Evolutionary conservation across 1,140 invertebrate species (phyloP), one percentile per base, ranked within the genome.

Genomic region (Chrysomallon squamiferum): DNA sequence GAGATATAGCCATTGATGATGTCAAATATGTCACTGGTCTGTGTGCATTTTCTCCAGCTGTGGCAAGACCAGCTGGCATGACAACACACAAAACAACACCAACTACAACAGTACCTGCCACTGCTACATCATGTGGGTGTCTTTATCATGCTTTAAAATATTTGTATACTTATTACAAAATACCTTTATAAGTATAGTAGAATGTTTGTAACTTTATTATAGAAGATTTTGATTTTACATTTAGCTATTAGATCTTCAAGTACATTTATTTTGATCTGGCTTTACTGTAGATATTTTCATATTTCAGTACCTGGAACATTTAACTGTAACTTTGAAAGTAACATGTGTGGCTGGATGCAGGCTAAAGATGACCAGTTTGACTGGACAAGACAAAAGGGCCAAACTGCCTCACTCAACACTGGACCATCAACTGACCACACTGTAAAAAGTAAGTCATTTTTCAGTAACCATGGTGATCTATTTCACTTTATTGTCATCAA

Each of bases 1-100:
- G 91, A 60, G 91, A 92, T 72, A 91, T 91, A 45, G 92, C 91
- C 0, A 87, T 93, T 13, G 92, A 93, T 75, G 91, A 93, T 75
- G 68, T 82, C 41, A 18, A 59, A 3, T 43, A 79, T 15, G 62
- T 32, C 30, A 15, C 38, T 33, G 69, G 69, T 4, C 29, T 30
- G 6, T 71, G 69, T 54, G 50, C 22, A 27, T 33, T 29, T 9
- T 63, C 18, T 43, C 59, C 45, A 59, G 66, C 59, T 41, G 50
- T 18, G 30, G 27, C 62, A 13, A 20, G 35, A 3, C 29, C 35
- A n/a, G 15, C 9, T 4, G 41, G 35, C 15, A 15, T 45, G 13
- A 30, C 35, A 13, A 60, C 29, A 45, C 11, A 41, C 3, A 45
- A 11, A 45, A 35, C 41, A 22, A 60, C 29, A 20, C 35, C 41